phyloP scores from a whole-genome alignment of 1,140 invertebrate genomes.

The Anastrepha obliqua region DNA sequence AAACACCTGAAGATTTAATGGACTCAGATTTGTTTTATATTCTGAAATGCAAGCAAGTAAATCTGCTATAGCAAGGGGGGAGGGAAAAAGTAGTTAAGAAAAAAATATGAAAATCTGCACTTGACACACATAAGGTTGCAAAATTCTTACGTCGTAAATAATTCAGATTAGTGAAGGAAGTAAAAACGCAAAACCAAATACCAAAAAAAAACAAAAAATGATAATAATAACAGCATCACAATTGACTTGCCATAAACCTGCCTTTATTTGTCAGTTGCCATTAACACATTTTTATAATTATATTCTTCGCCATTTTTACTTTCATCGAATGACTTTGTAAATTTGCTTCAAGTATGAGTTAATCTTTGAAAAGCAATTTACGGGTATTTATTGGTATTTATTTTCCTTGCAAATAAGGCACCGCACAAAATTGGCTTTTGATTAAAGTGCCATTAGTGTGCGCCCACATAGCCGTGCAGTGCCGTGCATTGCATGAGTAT shows the following conservation, averaged over 20 bases:
- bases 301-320: constrained; percentile 11
- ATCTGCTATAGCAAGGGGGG: no score
- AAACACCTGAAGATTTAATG: no score
- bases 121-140: no score
- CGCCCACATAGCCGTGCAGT: not conserved
- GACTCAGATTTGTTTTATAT: no score
- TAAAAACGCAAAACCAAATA: not conserved
- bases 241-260: constrained; percentile 16
- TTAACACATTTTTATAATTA: constrained; percentile 4
- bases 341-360: constrained; percentile 2
- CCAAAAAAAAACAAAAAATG: not conserved
- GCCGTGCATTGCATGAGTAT: not conserved
- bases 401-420: constrained; percentile 33
- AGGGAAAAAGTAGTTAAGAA: no score
- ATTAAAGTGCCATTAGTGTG: constrained; percentile 36
- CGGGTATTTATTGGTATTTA: not conserved
- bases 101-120: no score
- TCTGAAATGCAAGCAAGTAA: no score
- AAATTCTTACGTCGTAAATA: no score
- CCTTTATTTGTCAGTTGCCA: constrained; percentile 20
- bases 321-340: constrained; percentile 25
- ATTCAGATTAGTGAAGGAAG: not conserved
- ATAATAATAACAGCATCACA: not conserved
- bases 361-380: constrained; percentile 29
- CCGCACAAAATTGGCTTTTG: constrained; percentile 30